Conservation (phyloP, 2,797 vertebrate species). For the Oophaga sylvatica region DNA sequence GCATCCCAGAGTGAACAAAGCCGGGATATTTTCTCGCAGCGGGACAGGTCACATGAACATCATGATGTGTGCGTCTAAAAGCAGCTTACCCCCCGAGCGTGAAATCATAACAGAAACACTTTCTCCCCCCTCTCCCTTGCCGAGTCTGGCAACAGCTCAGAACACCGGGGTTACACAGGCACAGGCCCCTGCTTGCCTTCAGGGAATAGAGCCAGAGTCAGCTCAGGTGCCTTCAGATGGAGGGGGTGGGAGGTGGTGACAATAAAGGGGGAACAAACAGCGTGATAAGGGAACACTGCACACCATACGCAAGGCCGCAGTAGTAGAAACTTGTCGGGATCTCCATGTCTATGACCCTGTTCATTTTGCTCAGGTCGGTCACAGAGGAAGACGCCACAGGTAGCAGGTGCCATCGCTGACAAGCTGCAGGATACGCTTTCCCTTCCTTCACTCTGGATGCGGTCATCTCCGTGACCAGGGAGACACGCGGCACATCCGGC, state of each 20-base stretch:
- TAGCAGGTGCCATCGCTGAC: background rate
- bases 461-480: slow-evolving; percentile 2
- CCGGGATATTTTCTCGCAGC: slow-evolving; percentile 54
- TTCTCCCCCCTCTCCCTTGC: slow-evolving; percentile 21
- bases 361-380: slow-evolving; percentile 16
- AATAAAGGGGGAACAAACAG: slow-evolving; percentile 13
- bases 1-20: slow-evolving; percentile 47
- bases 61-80: slow-evolving; percentile 60
- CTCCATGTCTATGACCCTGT: background rate
- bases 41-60: slow-evolving; percentile 57
- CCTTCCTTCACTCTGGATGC: background rate
- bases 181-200: slow-evolving; percentile 61
- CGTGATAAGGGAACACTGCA: background rate
- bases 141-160: slow-evolving; percentile 54
- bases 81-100: slow-evolving; percentile 59
- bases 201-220: slow-evolving; percentile 58
- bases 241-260: slow-evolving; percentile 6
- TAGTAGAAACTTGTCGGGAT: background rate
- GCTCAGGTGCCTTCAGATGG: slow-evolving; percentile 48
- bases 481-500: slow-evolving; percentile 20
- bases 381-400: background rate
- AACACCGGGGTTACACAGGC: slow-evolving; percentile 54
- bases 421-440: background rate
- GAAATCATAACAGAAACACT: slow-evolving; percentile 58
- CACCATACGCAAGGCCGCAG: slow-evolving; percentile 1